These are phyloP conservation scores for Metopolophium dirhodum DNA, from an alignment of 1,140 invertebrate genomes.

Conservation along the genomic window DNA sequence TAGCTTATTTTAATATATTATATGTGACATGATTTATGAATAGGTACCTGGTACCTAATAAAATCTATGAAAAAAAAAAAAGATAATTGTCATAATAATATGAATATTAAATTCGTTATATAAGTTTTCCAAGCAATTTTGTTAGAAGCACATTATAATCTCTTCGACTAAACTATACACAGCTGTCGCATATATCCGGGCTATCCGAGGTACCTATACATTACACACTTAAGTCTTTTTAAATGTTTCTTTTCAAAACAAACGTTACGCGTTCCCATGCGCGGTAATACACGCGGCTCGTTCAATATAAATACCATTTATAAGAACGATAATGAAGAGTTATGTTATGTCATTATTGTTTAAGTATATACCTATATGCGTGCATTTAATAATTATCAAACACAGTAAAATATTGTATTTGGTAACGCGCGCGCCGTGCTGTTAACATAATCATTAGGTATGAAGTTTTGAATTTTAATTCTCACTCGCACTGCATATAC, in stretches of 20 bases:
- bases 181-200: background rate
- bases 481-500: background rate
- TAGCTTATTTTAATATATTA: background rate
- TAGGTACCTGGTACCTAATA: background rate
- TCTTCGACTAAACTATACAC: background rate
- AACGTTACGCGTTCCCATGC: background rate
- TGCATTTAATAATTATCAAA: background rate
- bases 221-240: background rate
- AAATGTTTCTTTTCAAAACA: constrained; percentile 21
- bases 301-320: constrained; percentile 14
- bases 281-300: background rate
- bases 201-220: background rate
- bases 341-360: background rate
- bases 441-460: background rate
- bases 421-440: background rate
- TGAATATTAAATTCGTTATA: background rate
- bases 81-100: background rate
- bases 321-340: background rate
- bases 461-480: background rate
- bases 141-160: background rate
- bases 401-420: background rate
- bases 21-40: background rate
- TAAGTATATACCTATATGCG: background rate
- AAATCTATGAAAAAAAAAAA: background rate
- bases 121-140: background rate